A percentile compares a stretch with the other conserved stretches of the same genome.
Conservation (phyloP, 2,888 invertebrate genomes). For the Dryobota labecula region DNA sequence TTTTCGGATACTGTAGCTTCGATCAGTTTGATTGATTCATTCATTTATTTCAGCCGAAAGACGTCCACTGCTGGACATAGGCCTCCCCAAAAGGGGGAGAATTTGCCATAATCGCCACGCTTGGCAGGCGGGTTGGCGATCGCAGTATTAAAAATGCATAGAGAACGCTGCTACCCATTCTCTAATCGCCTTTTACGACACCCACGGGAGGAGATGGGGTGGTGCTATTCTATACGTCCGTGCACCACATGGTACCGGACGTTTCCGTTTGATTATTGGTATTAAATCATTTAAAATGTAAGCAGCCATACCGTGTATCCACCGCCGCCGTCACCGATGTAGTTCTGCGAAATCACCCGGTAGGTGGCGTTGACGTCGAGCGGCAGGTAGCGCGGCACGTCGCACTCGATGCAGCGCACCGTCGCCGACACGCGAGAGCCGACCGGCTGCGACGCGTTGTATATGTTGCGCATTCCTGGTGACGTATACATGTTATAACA, state of each 20-base stretch:
- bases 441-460: slow-evolving; percentile 90
- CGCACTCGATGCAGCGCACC: slow-evolving; percentile 92
- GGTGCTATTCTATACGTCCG: too few relatives aligned
- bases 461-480: slow-evolving; percentile 91
- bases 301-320: slow-evolving; percentile 88
- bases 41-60: too few relatives aligned
- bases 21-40: background rate
- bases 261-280: background rate
- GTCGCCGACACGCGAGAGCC: slow-evolving; percentile 90
- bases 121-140: too few relatives aligned
- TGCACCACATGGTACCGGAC: too few relatives aligned
- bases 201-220: too few relatives aligned
- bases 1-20: background rate
- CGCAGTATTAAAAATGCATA: too few relatives aligned
- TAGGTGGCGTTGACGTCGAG: slow-evolving; percentile 91
- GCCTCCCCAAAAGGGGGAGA: too few relatives aligned
- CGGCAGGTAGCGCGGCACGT: slow-evolving; percentile 91
- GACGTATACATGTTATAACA: background rate
- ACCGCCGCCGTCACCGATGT: slow-evolving; percentile 93
- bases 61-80: too few relatives aligned
- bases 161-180: too few relatives aligned
- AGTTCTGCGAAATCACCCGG: slow-evolving; percentile 91
- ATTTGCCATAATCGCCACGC: too few relatives aligned
- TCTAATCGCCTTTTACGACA: too few relatives aligned
- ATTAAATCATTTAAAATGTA: background rate